These are phyloP conservation scores for Cryptoblepharus egeriae DNA, from an alignment of 2,797 vertebrate species.

Conservation along the genomic window DNA sequence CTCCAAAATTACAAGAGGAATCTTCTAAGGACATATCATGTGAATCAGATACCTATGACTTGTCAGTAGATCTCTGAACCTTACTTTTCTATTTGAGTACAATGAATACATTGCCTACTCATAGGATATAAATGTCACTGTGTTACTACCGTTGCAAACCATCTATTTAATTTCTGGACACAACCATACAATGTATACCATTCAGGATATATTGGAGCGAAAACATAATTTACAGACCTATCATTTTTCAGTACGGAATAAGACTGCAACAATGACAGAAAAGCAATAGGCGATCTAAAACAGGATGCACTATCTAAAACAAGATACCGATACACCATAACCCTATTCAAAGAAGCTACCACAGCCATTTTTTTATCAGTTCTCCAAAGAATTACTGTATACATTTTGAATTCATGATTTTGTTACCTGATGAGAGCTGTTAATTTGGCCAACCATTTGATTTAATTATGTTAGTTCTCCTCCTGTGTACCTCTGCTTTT, in stretches of 20 bases:
- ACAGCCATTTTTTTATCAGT: not conserved
- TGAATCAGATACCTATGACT: too few relatives aligned
- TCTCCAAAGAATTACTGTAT: not conserved
- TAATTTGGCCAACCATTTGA: too few relatives aligned
- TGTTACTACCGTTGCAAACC: not conserved
- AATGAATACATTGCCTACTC: not conserved
- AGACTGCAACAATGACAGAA: not conserved
- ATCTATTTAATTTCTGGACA: not conserved
- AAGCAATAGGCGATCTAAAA: too few relatives aligned
- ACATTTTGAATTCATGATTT: not conserved
- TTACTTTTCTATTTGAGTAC: not conserved
- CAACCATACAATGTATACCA: not conserved
- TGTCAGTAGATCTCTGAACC: not conserved
- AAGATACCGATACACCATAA: not conserved
- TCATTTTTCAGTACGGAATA: not conserved
- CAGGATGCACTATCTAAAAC: not conserved
- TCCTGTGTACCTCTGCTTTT: too few relatives aligned
- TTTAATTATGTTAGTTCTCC: too few relatives aligned
- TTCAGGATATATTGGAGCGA: not conserved
- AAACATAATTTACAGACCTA: not conserved
- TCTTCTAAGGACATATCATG: not conserved
- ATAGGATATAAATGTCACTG: not conserved
- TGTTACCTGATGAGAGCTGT: too few relatives aligned
- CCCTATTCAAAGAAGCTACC: not conserved
- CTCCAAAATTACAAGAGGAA: not conserved